These are phyloP conservation scores for Neopelma chrysocephalum DNA, from an alignment of 2,797 vertebrate species.

Conservation along the genomic window DNA sequence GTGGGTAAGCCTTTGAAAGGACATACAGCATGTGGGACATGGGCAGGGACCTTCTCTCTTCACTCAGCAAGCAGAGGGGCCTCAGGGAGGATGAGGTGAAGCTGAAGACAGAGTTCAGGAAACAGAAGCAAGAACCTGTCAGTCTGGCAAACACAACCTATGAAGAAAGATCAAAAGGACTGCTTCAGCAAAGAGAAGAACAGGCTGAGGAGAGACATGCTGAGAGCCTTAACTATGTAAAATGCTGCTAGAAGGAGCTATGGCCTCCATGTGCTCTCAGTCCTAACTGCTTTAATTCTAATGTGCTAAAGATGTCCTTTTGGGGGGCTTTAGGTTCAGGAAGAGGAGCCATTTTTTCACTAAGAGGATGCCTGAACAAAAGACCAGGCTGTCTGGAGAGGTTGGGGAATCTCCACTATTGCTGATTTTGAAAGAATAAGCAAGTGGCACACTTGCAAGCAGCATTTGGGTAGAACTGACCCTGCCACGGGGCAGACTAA, in stretches of 20 bases:
- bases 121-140: neutral
- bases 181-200: neutral
- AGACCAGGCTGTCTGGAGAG: neutral
- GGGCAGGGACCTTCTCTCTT: neutral
- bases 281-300: no score
- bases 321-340: neutral
- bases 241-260: neutral
- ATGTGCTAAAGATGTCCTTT: neutral
- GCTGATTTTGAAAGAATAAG: neutral
- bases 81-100: rapidly evolving
- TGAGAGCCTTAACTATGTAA: neutral
- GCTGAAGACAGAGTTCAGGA: neutral
- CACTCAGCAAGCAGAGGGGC: neutral
- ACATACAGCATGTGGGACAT: neutral
- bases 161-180: neutral
- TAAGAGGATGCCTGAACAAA: neutral
- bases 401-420: neutral
- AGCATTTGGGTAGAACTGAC: neutral
- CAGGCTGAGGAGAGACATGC: neutral
- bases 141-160: neutral
- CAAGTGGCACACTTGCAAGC: neutral
- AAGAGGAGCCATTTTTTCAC: neutral
- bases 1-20: neutral
- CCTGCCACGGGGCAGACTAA: neutral
- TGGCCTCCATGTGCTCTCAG: neutral